Base-by-base conservation (phyloP, 2,797 vertebrate species). In the Hydrophis major region DNA sequence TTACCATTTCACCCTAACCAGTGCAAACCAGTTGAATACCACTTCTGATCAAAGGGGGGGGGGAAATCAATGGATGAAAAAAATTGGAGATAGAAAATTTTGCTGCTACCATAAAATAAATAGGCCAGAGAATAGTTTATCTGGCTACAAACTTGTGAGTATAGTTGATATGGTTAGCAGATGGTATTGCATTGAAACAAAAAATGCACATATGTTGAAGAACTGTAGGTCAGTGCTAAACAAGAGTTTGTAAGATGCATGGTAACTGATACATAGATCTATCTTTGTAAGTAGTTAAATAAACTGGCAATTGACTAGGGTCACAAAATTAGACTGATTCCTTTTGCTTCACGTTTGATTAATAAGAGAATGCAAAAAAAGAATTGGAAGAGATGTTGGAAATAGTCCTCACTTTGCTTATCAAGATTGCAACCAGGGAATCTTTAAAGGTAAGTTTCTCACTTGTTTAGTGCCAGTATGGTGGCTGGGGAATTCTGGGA, bases 141-240 rank as follows among this genome's bases (percentile, higher is more conserved):
- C 55, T 90, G 83, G 47, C 57, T 32, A 47, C 63, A 92, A 56
- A 27, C 28, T 63, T 47, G 8, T 56, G 47, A 92, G 66, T 66
- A 47, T 55, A 61, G 27, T 50, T 63, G 53, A 90, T 47, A 7
- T 55, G n/a, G 28, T 83, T 66, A 87, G 88, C 83, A 94, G 32
- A 90, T 92, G 90, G 57, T 88, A 16, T 83, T 83, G 93, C 89
- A 63, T 1, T 63, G 90, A 93, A 91, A 60, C 59, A 86, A 90
- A 93, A 91, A 74, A 66, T 55, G 56, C n/a, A 28, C 28, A 66
- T 89, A 27, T 42, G 37, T 25, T 60, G 91, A 95, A 78, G 56
- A 92, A 55, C 28, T 47, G 27, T 60, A 90, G 74, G 63, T 63
- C 37, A 87, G 63, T 89, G 20, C 69, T 90, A 69, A n/a, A 74